A percentile compares a stretch with the other conserved stretches of the same genome.
These are phyloP conservation scores for Hippocampus kuda DNA, from an alignment of 2,797 vertebrate species.

Conservation along the genomic window DNA sequence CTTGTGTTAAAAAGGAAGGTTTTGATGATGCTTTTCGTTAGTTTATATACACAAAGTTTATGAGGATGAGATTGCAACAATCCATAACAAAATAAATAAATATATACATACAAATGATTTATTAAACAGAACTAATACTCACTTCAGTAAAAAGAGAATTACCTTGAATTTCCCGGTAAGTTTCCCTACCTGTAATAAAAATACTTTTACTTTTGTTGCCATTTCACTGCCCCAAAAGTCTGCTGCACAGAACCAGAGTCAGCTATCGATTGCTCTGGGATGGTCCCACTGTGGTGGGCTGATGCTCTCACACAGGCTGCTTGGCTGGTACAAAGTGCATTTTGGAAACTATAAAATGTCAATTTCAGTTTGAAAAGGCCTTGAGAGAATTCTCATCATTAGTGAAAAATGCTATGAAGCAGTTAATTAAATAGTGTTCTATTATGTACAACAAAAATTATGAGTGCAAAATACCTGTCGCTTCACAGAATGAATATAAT, in stretches of 20 bases:
- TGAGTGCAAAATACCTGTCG: no score
- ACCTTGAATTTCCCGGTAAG: no score
- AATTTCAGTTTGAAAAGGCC: no score
- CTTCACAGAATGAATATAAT: no score
- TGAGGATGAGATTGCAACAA: background rate
- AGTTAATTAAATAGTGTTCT: no score
- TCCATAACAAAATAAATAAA: background rate
- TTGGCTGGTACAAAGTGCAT: no score
- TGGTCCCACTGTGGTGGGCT: no score
- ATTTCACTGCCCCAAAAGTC: background rate
- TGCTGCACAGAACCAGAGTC: background rate
- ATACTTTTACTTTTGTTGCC: background rate
- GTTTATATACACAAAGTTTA: background rate
- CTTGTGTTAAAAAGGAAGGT: no score
- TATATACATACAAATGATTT: background rate
- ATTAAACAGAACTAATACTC: background rate
- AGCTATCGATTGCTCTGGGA: no score
- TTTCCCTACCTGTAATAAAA: no score
- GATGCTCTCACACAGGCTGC: no score
- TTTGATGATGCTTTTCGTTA: background rate
- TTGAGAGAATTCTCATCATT: background rate
- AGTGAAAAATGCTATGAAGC: background rate
- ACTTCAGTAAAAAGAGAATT: background rate
- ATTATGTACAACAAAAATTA: no score
- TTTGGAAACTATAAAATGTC: background rate